These are phyloP conservation scores for Gasteruption jaculator DNA, from an alignment of 2,888 invertebrate species.

Conservation along the genomic window DNA sequence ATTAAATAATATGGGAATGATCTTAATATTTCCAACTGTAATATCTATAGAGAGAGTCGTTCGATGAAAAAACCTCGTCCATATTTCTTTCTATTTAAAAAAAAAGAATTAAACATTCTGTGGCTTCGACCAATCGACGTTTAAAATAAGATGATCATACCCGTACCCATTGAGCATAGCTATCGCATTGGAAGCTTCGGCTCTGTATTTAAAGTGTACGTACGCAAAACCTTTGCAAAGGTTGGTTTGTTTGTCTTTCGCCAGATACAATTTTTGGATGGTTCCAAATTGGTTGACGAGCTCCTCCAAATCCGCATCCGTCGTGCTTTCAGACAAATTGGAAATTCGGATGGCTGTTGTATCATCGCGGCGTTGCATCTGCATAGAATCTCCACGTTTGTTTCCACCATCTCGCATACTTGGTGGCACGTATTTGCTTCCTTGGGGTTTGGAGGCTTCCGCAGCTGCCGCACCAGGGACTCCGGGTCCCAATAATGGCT, in stretches of 20 bases:
- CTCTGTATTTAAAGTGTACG: slow-evolving; percentile 89
- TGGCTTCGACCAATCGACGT: slow-evolving; percentile 98
- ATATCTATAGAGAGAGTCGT: not conserved
- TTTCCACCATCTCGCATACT: slow-evolving; percentile 80
- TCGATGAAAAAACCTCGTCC: not conserved
- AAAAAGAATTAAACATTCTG: slow-evolving; percentile 38
- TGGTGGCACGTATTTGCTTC: slow-evolving; percentile 83
- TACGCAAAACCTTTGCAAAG: slow-evolving; percentile 97
- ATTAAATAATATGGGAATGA: too few species aligned
- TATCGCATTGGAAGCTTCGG: slow-evolving; percentile 91
- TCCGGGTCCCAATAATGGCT: slow-evolving; percentile 35
- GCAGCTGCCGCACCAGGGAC: slow-evolving; percentile 37
- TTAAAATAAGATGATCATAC: slow-evolving; percentile 96
- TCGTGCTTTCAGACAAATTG: slow-evolving; percentile 93
- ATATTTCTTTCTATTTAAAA: not conserved
- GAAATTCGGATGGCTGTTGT: slow-evolving; percentile 93
- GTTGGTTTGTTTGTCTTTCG: slow-evolving; percentile 86
- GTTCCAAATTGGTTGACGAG: slow-evolving; percentile 92
- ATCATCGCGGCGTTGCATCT: slow-evolving; percentile 69
- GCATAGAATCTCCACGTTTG: slow-evolving; percentile 68
- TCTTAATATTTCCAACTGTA: too few species aligned
- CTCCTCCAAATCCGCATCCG: slow-evolving; percentile 92
- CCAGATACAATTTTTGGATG: slow-evolving; percentile 89
- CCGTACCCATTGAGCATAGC: slow-evolving; percentile 85
- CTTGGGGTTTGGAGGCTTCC: slow-evolving; percentile 46